Evolutionary conservation across 2,797 vertebrate species (phyloP).

Genomic region (Sebastes hubbsi): DNA sequence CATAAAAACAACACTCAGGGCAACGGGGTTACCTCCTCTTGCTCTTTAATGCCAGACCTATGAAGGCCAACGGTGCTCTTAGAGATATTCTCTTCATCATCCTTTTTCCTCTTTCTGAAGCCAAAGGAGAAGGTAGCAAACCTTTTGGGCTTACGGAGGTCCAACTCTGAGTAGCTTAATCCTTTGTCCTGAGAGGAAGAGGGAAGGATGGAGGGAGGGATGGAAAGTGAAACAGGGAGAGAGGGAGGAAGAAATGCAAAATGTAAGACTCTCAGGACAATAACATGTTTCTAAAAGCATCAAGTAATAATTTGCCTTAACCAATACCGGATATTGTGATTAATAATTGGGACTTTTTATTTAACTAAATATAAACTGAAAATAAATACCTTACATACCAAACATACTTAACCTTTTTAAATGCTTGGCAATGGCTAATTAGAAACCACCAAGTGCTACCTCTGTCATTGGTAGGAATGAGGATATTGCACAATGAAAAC

Average conservation of each 20-base stretch:
- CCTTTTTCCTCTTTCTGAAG: constrained; percentile 65
- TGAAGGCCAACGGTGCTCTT: constrained; percentile 62
- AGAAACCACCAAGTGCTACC: background rate
- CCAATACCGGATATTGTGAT: background rate
- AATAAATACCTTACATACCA: background rate
- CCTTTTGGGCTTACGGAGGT: constrained; percentile 64
- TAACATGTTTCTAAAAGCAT: background rate
- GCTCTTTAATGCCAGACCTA: background rate
- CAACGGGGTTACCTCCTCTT: constrained; percentile 22
- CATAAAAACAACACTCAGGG: background rate
- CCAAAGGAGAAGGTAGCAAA: constrained; percentile 66
- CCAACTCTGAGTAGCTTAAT: constrained; percentile 71
- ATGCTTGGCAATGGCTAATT: background rate
- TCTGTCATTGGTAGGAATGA: constrained; percentile 6
- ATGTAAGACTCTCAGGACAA: background rate
- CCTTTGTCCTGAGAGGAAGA: constrained; percentile 52
- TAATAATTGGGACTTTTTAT: background rate
- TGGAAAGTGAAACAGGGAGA: background rate
- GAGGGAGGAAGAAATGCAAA: background rate
- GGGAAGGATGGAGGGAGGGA: background rate
- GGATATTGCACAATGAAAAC: background rate
- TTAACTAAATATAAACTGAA: background rate
- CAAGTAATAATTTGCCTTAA: background rate
- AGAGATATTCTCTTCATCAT: constrained; percentile 40
- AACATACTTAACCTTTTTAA: background rate